Percentiles rank a stretch among this genome's conserved stretches.
These are phyloP conservation scores for Dermatemys mawii DNA, from an alignment of 2,113 vertebrate genomes.

Conservation along the genomic window DNA sequence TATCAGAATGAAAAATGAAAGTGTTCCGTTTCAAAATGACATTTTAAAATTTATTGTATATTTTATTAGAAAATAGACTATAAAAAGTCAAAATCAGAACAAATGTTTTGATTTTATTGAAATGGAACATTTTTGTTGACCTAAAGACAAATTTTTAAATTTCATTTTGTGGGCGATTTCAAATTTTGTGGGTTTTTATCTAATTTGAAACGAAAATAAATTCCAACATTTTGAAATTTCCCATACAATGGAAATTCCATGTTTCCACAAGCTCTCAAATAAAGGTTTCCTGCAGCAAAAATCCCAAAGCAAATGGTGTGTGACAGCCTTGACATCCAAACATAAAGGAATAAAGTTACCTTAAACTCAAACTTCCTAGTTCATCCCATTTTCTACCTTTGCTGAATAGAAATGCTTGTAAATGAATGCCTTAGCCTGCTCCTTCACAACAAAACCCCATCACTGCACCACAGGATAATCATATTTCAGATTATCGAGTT, in stretches of 20 bases:
- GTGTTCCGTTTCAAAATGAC: not conserved
- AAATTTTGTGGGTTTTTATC: not conserved
- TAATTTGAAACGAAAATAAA: not conserved
- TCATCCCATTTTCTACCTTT: not conserved
- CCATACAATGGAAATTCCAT: not conserved
- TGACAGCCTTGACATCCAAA: not conserved
- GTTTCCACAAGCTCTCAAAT: not conserved
- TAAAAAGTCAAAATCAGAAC: not conserved
- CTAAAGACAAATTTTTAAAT: not conserved
- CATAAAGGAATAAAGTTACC: not conserved
- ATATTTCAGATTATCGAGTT: not conserved
- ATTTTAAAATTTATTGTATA: not conserved
- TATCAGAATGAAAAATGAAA: too few relatives aligned
- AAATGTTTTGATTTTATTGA: not conserved
- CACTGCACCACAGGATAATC: accelerated
- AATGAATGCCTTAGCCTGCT: not conserved
- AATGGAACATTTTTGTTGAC: not conserved
- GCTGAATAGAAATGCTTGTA: not conserved
- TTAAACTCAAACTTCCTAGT: not conserved
- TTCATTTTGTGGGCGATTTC: not conserved
- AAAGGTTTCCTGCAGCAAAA: not conserved
- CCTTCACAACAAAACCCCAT: not conserved
- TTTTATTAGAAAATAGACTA: not conserved
- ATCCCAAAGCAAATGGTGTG: not conserved
- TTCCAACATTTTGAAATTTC: not conserved